Evolutionary conservation across 2,888 invertebrate species (phyloP).

Genomic region (Latrodectus elegans): DNA sequence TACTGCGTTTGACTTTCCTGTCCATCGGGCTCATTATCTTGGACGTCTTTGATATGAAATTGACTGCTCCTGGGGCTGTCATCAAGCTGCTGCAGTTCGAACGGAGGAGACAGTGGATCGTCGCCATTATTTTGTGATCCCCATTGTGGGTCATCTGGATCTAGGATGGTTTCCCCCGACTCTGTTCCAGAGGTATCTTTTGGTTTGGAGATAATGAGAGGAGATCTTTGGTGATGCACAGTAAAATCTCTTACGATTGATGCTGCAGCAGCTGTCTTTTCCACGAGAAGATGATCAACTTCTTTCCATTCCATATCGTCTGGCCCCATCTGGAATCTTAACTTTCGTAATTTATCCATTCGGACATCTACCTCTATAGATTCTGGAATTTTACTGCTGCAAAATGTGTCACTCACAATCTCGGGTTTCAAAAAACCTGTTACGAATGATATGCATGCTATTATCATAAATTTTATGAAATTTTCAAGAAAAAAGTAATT

Average conservation of each 20-base stretch:
- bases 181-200: conserved; percentile 31
- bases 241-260: conserved; percentile 58
- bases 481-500: too few species aligned
- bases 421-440: conserved; percentile 64
- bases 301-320: conserved; percentile 66
- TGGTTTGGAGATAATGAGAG: conserved; percentile 41
- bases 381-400: conserved; percentile 53
- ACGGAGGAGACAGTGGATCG: conserved; percentile 35
- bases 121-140: conserved; percentile 14
- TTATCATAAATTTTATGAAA: too few species aligned
- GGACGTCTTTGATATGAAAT: conserved; percentile 57
- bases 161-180: conserved; percentile 19
- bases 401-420: conserved; percentile 59
- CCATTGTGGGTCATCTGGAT: conserved; percentile 37
- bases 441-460: too few species aligned
- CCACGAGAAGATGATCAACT: conserved; percentile 53
- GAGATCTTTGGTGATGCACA: conserved; percentile 51
- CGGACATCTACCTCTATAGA: conserved; percentile 56
- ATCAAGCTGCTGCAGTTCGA: conserved; percentile 61
- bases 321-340: conserved; percentile 61
- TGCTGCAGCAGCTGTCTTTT: conserved; percentile 43
- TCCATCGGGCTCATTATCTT: conserved; percentile 49
- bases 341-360: conserved; percentile 56
- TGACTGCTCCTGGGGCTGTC: conserved; percentile 65
- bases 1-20: conserved; percentile 44